These are phyloP conservation scores for Hypsopygia costalis DNA, from an alignment of 2,888 invertebrate species.

Conservation along the genomic window DNA sequence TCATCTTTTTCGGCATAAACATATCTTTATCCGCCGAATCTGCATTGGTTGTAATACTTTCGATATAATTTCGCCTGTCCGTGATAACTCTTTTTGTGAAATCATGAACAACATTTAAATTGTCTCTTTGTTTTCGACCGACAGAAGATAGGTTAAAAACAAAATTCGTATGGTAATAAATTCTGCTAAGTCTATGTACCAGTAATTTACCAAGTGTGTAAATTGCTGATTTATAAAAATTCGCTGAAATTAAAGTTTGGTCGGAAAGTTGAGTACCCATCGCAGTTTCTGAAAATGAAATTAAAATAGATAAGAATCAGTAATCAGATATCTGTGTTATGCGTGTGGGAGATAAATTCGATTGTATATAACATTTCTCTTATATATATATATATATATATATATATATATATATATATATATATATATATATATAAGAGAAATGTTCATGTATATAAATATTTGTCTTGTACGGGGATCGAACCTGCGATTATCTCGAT, in stretches of 20 bases:
- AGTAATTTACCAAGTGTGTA: slow-evolving; percentile 53
- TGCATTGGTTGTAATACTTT: too few species aligned
- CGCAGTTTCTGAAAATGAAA: slow-evolving; percentile 81
- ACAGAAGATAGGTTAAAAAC: slow-evolving; percentile 72
- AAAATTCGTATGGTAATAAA: slow-evolving; percentile 78
- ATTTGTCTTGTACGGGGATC: too few species aligned
- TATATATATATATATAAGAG: too few species aligned
- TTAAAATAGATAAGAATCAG: too few species aligned
- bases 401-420: too few species aligned
- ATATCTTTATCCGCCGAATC: slow-evolving; percentile 30
- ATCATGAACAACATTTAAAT: slow-evolving; percentile 49
- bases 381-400: too few species aligned
- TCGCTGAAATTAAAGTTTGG: slow-evolving; percentile 49
- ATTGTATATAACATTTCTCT: too few species aligned
- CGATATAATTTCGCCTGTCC: slow-evolving; percentile 26
- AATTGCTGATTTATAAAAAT: slow-evolving; percentile 80
- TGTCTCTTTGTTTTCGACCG: slow-evolving; percentile 64
- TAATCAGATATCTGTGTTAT: too few species aligned
- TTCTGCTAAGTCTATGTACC: slow-evolving; percentile 57
- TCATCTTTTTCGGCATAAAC: slow-evolving; percentile 56
- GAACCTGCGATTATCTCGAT: too few species aligned
- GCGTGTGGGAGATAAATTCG: too few species aligned
- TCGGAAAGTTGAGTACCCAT: slow-evolving; percentile 83
- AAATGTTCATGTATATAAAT: too few species aligned
- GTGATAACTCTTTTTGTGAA: slow-evolving; percentile 67